A percentile compares a stretch with the other conserved stretches of the same genome.
Evolutionary conservation across 2,797 vertebrate genomes (phyloP).

Genomic region (Xiphophorus birchmanni): DNA sequence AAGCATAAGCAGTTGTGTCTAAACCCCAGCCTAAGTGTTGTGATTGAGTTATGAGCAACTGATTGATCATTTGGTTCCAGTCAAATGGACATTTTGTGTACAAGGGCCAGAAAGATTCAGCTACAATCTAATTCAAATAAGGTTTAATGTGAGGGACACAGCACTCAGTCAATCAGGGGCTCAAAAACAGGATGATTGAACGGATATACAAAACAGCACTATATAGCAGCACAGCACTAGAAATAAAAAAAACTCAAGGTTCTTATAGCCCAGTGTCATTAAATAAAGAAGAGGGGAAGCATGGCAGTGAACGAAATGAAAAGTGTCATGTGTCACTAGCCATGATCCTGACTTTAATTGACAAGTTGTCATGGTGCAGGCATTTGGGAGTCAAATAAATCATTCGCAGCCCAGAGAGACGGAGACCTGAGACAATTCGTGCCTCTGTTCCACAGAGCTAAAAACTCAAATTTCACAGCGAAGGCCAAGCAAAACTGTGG

Average conservation of each 20-base stretch:
- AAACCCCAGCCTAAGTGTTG: not conserved
- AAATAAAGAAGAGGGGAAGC: slow-evolving; percentile 63
- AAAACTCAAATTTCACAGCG: slow-evolving; percentile 27
- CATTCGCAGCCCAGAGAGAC: slow-evolving; percentile 61
- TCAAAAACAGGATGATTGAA: slow-evolving; percentile 30
- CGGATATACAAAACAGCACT: slow-evolving; percentile 15
- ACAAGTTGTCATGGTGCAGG: slow-evolving; percentile 77
- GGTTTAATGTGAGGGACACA: slow-evolving; percentile 21
- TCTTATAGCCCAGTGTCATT: slow-evolving; percentile 59
- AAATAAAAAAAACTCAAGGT: slow-evolving; percentile 41
- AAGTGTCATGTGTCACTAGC: slow-evolving; percentile 77
- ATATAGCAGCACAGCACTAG: slow-evolving; percentile 26
- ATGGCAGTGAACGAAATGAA: slow-evolving; percentile 74
- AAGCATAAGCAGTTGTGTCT: not conserved
- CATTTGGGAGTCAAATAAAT: slow-evolving; percentile 74
- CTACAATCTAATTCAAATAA: slow-evolving; percentile 36
- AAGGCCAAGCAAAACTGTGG: slow-evolving; percentile 26
- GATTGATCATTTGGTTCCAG: slow-evolving; percentile 23
- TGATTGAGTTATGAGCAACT: slow-evolving; percentile 9
- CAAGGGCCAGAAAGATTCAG: slow-evolving; percentile 38
- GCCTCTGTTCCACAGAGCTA: slow-evolving; percentile 38
- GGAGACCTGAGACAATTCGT: slow-evolving; percentile 55
- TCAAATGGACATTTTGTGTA: slow-evolving; percentile 29
- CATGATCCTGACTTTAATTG: slow-evolving; percentile 79
- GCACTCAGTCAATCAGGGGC: slow-evolving; percentile 24